Percentiles rank a stretch among this genome's conserved stretches.
Evolutionary conservation across 1,140 invertebrate genomes (phyloP).

Genomic region (Spodoptera frugiperda): DNA sequence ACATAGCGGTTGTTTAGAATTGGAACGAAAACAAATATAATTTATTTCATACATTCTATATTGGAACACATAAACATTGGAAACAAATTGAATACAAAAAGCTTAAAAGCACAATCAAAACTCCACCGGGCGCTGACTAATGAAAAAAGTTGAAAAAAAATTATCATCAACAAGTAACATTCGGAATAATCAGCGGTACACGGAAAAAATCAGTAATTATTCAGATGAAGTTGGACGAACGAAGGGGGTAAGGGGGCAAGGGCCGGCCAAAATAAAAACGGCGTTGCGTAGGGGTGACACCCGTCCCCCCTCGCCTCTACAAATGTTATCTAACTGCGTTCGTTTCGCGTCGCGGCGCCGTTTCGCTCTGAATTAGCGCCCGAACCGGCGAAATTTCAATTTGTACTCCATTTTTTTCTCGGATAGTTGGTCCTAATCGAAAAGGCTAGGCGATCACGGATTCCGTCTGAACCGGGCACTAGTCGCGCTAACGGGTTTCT

Average conservation of each 20-base stretch:
- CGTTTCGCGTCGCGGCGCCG: conserved; percentile 75
- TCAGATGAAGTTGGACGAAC: conserved; percentile 86
- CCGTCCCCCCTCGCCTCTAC: conserved; percentile 77
- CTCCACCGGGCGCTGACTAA: conserved; percentile 58
- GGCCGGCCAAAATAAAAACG: conserved; percentile 86
- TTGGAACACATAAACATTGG: conserved; percentile 45
- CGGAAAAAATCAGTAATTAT: conserved; percentile 86
- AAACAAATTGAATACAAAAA: conserved; percentile 51
- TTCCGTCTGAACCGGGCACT: conserved; percentile 57
- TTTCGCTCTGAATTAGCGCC: conserved; percentile 80
- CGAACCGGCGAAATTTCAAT: conserved; percentile 82
- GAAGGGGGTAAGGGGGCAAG: conserved; percentile 83
- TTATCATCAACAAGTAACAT: conserved; percentile 85
- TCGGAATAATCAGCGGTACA: conserved; percentile 86
- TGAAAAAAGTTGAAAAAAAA: conserved; percentile 75
- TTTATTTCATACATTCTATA: conserved; percentile 42
- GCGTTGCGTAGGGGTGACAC: conserved; percentile 84
- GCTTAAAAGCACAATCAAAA: conserved; percentile 54
- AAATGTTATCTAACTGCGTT: conserved; percentile 86
- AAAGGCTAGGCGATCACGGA: conserved; percentile 72
- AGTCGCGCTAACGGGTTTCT: conserved; percentile 1
- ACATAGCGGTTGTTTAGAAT: conserved; percentile 24
- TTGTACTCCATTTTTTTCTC: conserved; percentile 81
- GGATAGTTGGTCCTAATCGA: conserved; percentile 80
- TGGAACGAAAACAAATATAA: conserved; percentile 1